A percentile compares a stretch with the other conserved stretches of the same genome.
These are phyloP conservation scores for Calliopsis andreniformis DNA, from an alignment of 1,140 invertebrate species.

Conservation along the genomic window DNA sequence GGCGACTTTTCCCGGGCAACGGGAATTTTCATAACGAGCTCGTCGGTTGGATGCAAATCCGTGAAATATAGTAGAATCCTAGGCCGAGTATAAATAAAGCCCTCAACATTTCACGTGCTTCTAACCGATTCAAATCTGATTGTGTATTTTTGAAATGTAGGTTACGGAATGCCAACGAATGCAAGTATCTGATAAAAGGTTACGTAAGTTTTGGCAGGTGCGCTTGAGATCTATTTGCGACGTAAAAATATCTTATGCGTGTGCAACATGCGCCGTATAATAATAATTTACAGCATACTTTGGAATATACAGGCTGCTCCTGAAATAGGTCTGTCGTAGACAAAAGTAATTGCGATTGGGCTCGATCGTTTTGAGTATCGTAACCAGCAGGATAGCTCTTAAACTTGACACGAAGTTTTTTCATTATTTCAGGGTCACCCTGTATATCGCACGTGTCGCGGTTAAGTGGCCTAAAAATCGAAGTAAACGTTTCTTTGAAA, in stretches of 20 bases:
- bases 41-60: background rate
- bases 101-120: slow-evolving; percentile 33
- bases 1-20: background rate
- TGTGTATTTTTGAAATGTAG: slow-evolving; percentile 45
- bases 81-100: slow-evolving; percentile 20
- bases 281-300: background rate
- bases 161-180: slow-evolving; percentile 42
- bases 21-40: background rate
- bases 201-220: slow-evolving; percentile 44
- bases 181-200: slow-evolving; percentile 41
- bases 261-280: slow-evolving; percentile 1
- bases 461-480: no score
- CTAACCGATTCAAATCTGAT: background rate
- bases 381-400: no score
- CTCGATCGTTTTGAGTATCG: no score
- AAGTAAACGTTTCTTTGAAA: no score
- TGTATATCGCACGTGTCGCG: background rate
- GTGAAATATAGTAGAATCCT: slow-evolving; percentile 9
- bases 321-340: background rate
- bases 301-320: background rate
- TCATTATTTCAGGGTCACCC: no score
- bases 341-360: no score
- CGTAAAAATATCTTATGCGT: slow-evolving; percentile 5
- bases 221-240: slow-evolving; percentile 26
- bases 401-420: no score